phyloP scores from a whole-genome alignment of 2,888 invertebrate genomes.

The Andrena haemorrhoa region DNA sequence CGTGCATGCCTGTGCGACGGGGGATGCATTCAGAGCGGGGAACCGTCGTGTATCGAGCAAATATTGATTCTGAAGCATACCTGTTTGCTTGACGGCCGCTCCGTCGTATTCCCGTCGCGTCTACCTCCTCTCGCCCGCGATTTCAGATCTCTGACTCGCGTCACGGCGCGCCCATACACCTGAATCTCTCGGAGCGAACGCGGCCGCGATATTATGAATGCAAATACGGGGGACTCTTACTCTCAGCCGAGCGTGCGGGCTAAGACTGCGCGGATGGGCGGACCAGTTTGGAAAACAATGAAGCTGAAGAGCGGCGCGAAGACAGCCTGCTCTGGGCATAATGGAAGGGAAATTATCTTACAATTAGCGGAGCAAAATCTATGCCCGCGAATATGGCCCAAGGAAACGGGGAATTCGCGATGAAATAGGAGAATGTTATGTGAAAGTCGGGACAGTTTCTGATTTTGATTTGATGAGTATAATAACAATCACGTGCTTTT shows the following conservation, averaged over 20 bases:
- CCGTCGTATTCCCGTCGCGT: constrained; percentile 49
- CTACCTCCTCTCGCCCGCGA: constrained; percentile 57
- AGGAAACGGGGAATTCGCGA: no score
- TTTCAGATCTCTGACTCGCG: constrained; percentile 39
- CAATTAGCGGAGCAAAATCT: not conserved
- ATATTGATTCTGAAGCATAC: constrained; percentile 82
- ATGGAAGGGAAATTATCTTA: not conserved
- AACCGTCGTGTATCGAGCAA: constrained; percentile 80
- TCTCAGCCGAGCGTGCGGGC: not conserved
- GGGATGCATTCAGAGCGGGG: constrained; percentile 76
- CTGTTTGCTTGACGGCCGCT: constrained; percentile 77
- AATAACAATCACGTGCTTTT: no score
- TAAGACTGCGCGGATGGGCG: not conserved
- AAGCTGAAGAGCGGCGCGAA: not conserved
- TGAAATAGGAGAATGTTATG: not conserved
- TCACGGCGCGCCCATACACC: constrained; percentile 30
- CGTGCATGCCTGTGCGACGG: constrained; percentile 55
- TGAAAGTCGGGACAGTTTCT: no score
- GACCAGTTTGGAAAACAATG: constrained; percentile 1
- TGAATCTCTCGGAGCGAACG: not conserved
- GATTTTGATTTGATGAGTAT: no score
- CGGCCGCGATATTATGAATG: constrained; percentile 50
- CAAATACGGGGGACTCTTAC: constrained; percentile 52
- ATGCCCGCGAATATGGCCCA: no score
- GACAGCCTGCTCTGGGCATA: not conserved